Conservation (phyloP, 2,888 invertebrate species). For the Antheraea assamensis region DNA sequence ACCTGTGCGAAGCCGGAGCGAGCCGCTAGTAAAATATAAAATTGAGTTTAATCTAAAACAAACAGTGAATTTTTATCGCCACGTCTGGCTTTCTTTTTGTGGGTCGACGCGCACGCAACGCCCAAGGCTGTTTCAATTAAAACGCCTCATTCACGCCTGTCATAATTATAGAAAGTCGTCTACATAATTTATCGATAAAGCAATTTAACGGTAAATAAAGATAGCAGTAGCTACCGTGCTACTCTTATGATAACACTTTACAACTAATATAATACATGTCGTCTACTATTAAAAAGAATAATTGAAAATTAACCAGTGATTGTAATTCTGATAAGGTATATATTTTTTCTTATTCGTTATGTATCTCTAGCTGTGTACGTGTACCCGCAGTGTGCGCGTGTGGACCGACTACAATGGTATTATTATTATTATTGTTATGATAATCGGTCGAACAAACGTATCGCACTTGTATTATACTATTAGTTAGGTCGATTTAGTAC, state of each 20-base stretch:
- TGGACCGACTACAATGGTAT: too few relatives aligned
- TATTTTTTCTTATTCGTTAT: background rate
- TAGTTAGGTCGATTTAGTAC: too few relatives aligned
- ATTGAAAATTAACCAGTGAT: background rate
- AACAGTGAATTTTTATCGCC: constrained; percentile 27
- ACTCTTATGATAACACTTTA: constrained; percentile 23
- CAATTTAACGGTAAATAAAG: constrained; percentile 36
- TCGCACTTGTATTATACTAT: too few relatives aligned
- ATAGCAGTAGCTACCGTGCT: constrained; percentile 34
- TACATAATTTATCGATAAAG: constrained; percentile 42
- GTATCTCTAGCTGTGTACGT: too few relatives aligned
- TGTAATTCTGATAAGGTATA: background rate
- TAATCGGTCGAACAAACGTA: too few relatives aligned
- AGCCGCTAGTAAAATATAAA: background rate
- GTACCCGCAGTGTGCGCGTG: too few relatives aligned
- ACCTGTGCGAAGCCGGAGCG: too few relatives aligned
- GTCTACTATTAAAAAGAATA: background rate
- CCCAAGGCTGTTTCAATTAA: constrained; percentile 56
- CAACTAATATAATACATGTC: background rate
- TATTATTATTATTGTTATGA: too few relatives aligned
- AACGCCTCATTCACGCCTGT: constrained; percentile 50
- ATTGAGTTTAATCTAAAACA: constrained; percentile 3
- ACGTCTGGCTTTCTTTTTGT: constrained; percentile 35
- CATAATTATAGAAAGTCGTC: constrained; percentile 50
- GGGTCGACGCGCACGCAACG: constrained; percentile 41